Percentiles rank a stretch among this genome's conserved stretches.
These are phyloP conservation scores for Anastrepha ludens DNA, from an alignment of 1,140 invertebrate species.

Conservation along the genomic window DNA sequence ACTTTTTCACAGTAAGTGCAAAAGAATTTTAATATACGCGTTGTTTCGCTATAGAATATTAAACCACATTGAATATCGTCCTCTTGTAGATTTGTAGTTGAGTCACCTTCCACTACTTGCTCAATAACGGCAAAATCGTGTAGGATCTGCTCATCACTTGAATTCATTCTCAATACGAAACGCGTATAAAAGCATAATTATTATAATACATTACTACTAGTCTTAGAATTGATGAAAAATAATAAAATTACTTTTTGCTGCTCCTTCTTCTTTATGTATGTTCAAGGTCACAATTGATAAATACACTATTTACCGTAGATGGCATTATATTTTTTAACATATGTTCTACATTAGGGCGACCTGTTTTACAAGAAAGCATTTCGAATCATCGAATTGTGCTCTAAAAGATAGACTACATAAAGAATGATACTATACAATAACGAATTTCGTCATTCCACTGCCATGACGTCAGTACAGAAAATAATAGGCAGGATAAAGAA, in stretches of 20 bases:
- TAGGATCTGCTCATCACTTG: background rate
- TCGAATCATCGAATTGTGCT: too few species aligned
- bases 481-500: too few species aligned
- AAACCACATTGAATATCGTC: slow-evolving; percentile 53
- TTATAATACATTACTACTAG: background rate
- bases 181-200: background rate
- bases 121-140: background rate
- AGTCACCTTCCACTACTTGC: background rate
- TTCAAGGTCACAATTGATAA: too few species aligned
- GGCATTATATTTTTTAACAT: too few species aligned
- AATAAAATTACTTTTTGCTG: background rate
- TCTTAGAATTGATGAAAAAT: background rate
- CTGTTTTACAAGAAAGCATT: too few species aligned
- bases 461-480: too few species aligned
- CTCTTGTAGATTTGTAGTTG: slow-evolving; percentile 20
- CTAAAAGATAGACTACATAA: too few species aligned
- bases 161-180: background rate
- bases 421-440: too few species aligned
- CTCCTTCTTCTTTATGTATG: background rate
- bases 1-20: slow-evolving; percentile 54
- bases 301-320: too few species aligned
- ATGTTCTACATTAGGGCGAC: too few species aligned
- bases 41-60: slow-evolving; percentile 47
- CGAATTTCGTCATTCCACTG: too few species aligned
- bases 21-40: slow-evolving; percentile 53